These are phyloP conservation scores for Ahaetulla prasina DNA, from an alignment of 2,113 vertebrate species.

Conservation along the genomic window DNA sequence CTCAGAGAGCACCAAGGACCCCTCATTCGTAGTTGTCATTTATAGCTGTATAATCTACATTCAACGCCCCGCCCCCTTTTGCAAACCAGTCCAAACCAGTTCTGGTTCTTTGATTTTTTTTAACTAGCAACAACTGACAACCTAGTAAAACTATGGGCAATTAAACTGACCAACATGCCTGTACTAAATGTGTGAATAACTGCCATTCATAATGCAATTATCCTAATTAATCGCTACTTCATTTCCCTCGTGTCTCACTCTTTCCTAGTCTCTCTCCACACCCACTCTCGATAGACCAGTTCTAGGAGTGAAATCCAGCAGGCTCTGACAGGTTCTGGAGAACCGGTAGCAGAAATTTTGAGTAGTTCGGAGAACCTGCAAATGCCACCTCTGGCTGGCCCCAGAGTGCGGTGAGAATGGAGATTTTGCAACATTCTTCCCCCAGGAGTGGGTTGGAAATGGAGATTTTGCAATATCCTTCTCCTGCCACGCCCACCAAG, in stretches of 20 bases:
- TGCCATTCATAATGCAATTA: not conserved
- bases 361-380: no score
- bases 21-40: not conserved
- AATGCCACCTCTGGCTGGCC: no score
- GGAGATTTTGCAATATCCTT: no score
- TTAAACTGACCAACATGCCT: not conserved
- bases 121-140: not conserved
- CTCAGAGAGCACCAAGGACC: no score
- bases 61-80: not conserved
- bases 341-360: no score
- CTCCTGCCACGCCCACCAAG: no score
- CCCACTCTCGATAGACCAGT: not conserved
- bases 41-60: not conserved
- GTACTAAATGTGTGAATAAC: not conserved
- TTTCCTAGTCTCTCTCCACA: not conserved
- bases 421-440: no score
- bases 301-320: not conserved
- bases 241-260: not conserved
- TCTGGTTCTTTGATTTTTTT: not conserved
- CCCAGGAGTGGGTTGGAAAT: no score
- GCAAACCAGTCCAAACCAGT: not conserved
- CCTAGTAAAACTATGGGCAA: not conserved
- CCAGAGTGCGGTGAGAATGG: no score
- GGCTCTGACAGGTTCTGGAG: no score
- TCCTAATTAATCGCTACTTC: not conserved